These are phyloP conservation scores for Brassicogethes aeneus DNA, from an alignment of 2,888 invertebrate species.

Conservation along the genomic window DNA sequence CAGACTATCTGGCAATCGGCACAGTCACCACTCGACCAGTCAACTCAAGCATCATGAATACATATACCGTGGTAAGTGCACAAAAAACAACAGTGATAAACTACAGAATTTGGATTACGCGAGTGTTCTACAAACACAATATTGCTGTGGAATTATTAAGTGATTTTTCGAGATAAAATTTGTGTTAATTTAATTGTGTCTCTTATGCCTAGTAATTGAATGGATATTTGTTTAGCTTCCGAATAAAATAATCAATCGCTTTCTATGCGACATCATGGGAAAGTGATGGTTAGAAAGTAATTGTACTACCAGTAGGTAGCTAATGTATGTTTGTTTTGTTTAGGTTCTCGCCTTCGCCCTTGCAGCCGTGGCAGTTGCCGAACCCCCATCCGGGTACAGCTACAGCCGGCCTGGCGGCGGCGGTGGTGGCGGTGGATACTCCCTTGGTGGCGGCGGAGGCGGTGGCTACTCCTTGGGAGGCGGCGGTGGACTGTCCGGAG, in stretches of 20 bases:
- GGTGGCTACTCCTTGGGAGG: slow-evolving; percentile 34
- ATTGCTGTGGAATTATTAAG: slow-evolving; percentile 6
- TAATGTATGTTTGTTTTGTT: slow-evolving; percentile 18
- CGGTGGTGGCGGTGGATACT: slow-evolving; percentile 36
- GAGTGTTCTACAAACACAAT: slow-evolving; percentile 19
- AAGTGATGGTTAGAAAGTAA: slow-evolving; percentile 13
- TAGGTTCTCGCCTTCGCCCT: slow-evolving; percentile 78
- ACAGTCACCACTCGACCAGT: slow-evolving; percentile 40
- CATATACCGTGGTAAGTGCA: slow-evolving; percentile 41
- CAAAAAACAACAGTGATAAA: slow-evolving; percentile 10
- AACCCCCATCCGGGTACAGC: slow-evolving; percentile 67
- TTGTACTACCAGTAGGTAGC: neutral
- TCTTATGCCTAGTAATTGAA: no score
- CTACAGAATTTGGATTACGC: slow-evolving; percentile 20
- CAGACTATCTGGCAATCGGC: slow-evolving; percentile 25
- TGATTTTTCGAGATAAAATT: neutral
- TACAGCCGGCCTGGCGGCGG: slow-evolving; percentile 58
- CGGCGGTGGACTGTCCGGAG: slow-evolving; percentile 40
- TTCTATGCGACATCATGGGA: slow-evolving; percentile 16
- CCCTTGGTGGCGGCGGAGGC: slow-evolving; percentile 32
- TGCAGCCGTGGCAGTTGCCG: slow-evolving; percentile 65
- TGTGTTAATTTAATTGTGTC: neutral
- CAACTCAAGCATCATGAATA: slow-evolving; percentile 42
- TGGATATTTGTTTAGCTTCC: neutral
- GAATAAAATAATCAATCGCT: slow-evolving; percentile 9